These are phyloP conservation scores for Benitochromis conjunctus DNA, from an alignment of 2,113 vertebrate genomes.

Conservation along the genomic window DNA sequence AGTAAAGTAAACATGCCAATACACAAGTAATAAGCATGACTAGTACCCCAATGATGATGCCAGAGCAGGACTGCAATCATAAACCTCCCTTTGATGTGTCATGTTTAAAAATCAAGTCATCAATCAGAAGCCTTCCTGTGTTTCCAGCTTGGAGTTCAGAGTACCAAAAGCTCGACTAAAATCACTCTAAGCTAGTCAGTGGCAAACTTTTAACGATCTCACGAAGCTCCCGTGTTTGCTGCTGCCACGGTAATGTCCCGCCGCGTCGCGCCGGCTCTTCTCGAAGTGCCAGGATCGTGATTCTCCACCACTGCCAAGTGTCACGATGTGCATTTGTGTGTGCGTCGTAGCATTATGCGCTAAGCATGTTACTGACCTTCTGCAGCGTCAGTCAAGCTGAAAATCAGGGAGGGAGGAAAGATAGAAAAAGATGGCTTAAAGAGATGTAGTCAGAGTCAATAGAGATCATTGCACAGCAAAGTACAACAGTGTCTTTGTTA, in stretches of 20 bases:
- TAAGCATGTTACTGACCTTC: conserved; percentile 23
- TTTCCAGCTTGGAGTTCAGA: neutral
- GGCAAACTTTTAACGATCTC: neutral
- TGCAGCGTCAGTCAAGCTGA: conserved; percentile 22
- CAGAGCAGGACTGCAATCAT: conserved; percentile 13
- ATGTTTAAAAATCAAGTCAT: conserved; percentile 43
- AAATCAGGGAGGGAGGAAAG: conserved; percentile 1
- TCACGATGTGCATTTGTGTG: neutral
- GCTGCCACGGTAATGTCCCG: neutral
- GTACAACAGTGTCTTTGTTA: neutral
- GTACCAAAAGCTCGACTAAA: neutral
- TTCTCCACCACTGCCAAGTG: conserved; percentile 12
- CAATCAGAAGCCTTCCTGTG: conserved; percentile 14
- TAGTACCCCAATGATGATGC: conserved; percentile 7
- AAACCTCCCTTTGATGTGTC: conserved; percentile 37
- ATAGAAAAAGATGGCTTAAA: neutral
- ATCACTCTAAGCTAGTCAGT: neutral
- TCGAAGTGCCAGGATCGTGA: conserved; percentile 23
- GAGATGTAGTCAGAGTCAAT: neutral
- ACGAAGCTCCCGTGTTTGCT: neutral
- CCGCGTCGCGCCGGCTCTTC: neutral
- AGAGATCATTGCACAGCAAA: neutral
- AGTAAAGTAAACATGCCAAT: conserved; percentile 33
- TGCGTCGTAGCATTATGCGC: neutral
- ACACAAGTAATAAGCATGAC: conserved; percentile 49